Evolutionary conservation across 2,113 vertebrate species (phyloP), one percentile per base, ranked within the genome.

Genomic region (Toxotes jaculatrix): DNA sequence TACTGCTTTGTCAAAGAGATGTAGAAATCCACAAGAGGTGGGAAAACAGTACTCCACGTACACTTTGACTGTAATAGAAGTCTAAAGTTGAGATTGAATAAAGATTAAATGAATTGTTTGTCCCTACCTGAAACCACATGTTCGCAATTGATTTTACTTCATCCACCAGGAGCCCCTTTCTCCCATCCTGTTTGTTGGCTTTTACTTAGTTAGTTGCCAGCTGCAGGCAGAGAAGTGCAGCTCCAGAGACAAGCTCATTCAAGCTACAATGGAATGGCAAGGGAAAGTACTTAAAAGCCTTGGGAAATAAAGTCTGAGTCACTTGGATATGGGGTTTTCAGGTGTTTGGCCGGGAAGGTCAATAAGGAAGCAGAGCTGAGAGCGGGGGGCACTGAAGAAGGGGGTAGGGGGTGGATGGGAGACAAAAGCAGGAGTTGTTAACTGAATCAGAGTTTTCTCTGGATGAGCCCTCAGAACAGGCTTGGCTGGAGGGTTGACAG

Each of bases 391-490:
- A 14, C 21, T 45, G 79, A 75, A 71, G 74, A 74, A 79, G 36
- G 49, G 27, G 74, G 66, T 34, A 45, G 23, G 32, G 38, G 69
- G 17, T 57, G 56, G 67, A 60, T 61, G 72, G 47, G 59, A 79
- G 83, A 60, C 71, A 74, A 84, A 84, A 75, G 62, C 67, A 75
- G 42, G 53, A 40, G 81, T 82, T 74, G 87, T 88, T 93, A 91
- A 93, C 93, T 87, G 88, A 92, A 90, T 89, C 70, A 55, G 74
- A 67, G 79, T 83, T 90, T 86, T 80, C 77, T 84, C n/a, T 74
- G 87, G 88, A 83, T 90, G 83, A 90, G 89, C 57, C 79, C 65
- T 78, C 59, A 51, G 79, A 71, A 49, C 56, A 70, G 75, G 9
- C 84, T 69, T 73, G 85, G 77, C 80, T 81, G 57, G n/a, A 79